Conservation (phyloP, 2,113 vertebrate species). For the Microtus oregoni region DNA sequence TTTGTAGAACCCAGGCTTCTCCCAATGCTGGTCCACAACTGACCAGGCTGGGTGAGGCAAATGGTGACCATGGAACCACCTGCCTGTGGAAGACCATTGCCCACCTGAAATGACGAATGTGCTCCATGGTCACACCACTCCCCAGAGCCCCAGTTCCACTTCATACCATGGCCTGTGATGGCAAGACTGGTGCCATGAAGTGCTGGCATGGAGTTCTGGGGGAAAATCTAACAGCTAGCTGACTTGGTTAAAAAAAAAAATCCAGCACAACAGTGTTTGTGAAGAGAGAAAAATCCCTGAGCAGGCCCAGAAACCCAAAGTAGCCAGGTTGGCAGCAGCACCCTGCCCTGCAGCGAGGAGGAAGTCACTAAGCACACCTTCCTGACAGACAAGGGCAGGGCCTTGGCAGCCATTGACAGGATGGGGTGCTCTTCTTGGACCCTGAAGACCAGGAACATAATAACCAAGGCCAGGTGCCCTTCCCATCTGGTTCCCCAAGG, state of each 20-base stretch:
- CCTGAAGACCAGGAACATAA: background rate
- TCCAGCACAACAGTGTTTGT: constrained; percentile 44
- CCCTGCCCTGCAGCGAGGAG: background rate
- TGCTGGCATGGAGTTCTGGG: constrained; percentile 41
- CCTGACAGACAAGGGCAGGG: background rate
- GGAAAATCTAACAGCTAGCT: constrained; percentile 18
- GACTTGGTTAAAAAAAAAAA: constrained; percentile 15
- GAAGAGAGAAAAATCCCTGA: background rate
- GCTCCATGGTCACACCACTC: background rate
- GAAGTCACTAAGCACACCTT: background rate
- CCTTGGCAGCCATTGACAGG: background rate
- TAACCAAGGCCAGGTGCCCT: background rate
- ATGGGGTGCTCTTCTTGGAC: background rate
- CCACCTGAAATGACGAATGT: background rate
- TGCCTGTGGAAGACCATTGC: background rate
- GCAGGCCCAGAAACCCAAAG: background rate
- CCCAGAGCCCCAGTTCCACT: background rate
- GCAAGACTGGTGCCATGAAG: background rate
- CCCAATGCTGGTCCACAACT: background rate
- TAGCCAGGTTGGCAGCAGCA: background rate
- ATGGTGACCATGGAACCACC: background rate
- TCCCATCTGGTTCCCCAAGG: background rate
- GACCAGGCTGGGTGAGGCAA: background rate
- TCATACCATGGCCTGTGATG: background rate
- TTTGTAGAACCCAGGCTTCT: background rate